Evolutionary conservation across 2,888 invertebrate genomes (phyloP), one percentile per base, ranked within the genome.

Genomic region (Campaea margaritaria): DNA sequence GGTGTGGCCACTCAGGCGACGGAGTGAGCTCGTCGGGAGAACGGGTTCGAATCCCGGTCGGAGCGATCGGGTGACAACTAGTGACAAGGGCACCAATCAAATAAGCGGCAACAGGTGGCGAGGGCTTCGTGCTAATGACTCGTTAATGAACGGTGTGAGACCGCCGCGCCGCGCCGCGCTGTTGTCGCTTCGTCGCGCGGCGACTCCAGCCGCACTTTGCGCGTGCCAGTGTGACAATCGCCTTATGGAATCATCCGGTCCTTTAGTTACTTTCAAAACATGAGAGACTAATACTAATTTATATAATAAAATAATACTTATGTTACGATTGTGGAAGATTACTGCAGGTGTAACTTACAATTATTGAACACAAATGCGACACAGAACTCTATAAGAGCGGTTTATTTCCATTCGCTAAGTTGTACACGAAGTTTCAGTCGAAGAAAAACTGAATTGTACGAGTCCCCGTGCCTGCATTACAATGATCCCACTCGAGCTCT

Each of bases 361-460:
- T 34, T 11, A 11, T 3, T 9, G n/a, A n/a, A n/a, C 9, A 5
- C 34, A 34, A 34, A 11, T 34, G 9, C 34, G 34, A 34, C 9
- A 9, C 2, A 11, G 9, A 34, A 11, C 34, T 11, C 11, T 46
- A 4, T n/a, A 21, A 14, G 38, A 50, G 15, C 45, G 36, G 47
- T 55, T 59, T 52, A 61, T 55, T 60, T 55, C 41, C 44, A 50
- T 61, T 46, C 36, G 14, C 13, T 10, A 42, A 47, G 36, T 62
- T 59, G 21, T 9, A 21, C 21, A 34, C 34, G 12, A 58, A 58
- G 44, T 61, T 52, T 39, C 39, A 41, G 41, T 50, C 21, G 31
- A 42, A 45, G 46, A 43, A 56, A 58, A 56, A 49, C 15, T 13
- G 48, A 58, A 48, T 52, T 36, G 47, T 13, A 44, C 2, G 15